A percentile compares a stretch with the other conserved stretches of the same genome.
These are phyloP conservation scores for Nylanderia fulva DNA, from an alignment of 1,140 invertebrate species.

Conservation along the genomic window DNA sequence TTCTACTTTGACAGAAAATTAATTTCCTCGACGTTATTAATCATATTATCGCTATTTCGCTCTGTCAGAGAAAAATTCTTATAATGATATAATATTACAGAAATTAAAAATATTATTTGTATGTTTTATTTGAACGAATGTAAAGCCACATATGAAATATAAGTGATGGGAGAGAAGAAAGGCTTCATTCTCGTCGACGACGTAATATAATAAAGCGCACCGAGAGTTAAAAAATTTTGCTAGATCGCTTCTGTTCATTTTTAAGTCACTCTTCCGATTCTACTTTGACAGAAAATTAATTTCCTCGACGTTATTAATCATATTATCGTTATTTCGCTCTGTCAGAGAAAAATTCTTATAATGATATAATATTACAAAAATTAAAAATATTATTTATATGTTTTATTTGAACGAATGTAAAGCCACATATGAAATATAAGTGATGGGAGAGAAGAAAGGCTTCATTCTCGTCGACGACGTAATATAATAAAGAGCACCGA, in stretches of 20 bases:
- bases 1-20: background rate
- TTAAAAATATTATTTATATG: background rate
- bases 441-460: background rate
- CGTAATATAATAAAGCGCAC: conserved; percentile 58
- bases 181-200: conserved; percentile 21
- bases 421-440: background rate
- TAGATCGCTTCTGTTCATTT: background rate
- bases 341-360: background rate
- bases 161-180: background rate
- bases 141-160: conserved; percentile 4
- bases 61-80: background rate
- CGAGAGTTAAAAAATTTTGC: background rate
- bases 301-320: background rate
- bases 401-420: background rate
- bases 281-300: background rate
- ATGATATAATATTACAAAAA: background rate
- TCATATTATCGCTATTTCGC: background rate
- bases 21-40: conserved; percentile 11
- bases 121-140: background rate
- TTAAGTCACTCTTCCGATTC: background rate
- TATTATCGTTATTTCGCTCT: background rate
- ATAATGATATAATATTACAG: background rate
- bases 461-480: conserved; percentile 29
- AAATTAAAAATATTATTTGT: background rate
- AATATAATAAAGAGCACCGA: conserved; percentile 59